phyloP scores from a whole-genome alignment of 2,113 vertebrate genomes.

The Emydura subglobosa region DNA sequence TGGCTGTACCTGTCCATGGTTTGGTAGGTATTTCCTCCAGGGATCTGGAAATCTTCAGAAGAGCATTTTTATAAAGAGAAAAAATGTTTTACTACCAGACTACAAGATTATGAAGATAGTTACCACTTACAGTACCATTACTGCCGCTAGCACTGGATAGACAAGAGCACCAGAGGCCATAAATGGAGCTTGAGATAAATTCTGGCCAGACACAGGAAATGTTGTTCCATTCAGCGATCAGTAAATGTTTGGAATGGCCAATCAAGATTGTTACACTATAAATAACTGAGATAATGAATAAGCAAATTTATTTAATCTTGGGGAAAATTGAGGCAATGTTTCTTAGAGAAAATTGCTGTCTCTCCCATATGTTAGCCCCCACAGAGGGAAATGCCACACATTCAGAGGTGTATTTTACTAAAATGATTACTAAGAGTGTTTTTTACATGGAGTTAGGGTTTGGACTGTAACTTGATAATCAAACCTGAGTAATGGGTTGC shows the following conservation, averaged over 20 bases:
- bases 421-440: neutral
- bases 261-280: neutral
- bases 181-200: neutral
- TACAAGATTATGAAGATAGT: neutral
- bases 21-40: neutral
- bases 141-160: neutral
- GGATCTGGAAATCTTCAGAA: neutral
- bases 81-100: neutral
- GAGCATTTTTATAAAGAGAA: neutral
- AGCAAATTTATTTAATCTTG: neutral
- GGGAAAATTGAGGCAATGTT: neutral
- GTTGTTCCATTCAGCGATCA: neutral
- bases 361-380: neutral
- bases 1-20: neutral
- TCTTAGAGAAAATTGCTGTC: neutral
- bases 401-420: neutral
- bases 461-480: neutral
- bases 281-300: neutral
- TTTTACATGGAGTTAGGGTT: neutral
- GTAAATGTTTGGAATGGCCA: neutral
- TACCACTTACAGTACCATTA: neutral
- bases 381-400: neutral
- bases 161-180: neutral
- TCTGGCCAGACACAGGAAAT: neutral
- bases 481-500: neutral